Evolutionary conservation across 2,113 vertebrate species (phyloP).

Genomic region (Paraplagusia blochii): DNA sequence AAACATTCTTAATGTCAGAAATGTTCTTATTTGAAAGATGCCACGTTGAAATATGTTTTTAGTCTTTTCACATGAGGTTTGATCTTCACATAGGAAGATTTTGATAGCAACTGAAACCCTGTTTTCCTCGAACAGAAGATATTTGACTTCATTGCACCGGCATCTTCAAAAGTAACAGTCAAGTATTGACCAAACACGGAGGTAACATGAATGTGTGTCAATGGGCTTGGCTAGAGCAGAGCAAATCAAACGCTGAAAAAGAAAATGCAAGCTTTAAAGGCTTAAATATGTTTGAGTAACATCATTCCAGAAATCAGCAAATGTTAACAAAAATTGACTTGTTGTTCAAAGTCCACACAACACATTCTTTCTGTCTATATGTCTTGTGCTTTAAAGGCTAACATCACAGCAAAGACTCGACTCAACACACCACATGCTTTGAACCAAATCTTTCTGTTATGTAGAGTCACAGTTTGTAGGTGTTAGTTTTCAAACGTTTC

Average conservation of each 20-base stretch:
- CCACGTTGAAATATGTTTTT: background rate
- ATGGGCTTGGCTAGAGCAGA: slow-evolving; percentile 29
- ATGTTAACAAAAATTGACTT: slow-evolving; percentile 5
- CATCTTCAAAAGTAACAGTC: slow-evolving; percentile 58
- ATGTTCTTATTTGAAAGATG: background rate
- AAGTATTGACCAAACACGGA: slow-evolving; percentile 47
- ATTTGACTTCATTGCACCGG: slow-evolving; percentile 69
- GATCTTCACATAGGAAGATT: too few species aligned
- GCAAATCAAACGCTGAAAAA: background rate
- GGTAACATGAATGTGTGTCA: slow-evolving; percentile 15
- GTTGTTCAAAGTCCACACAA: background rate
- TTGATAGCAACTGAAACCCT: slow-evolving; percentile 44
- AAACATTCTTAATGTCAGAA: background rate
- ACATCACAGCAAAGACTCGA: slow-evolving; percentile 33
- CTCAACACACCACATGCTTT: slow-evolving; percentile 29
- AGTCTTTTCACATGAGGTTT: too few species aligned
- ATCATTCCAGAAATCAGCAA: slow-evolving; percentile 3
- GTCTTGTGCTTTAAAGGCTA: slow-evolving; percentile 39
- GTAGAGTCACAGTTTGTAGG: slow-evolving; percentile 53
- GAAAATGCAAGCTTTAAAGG: background rate
- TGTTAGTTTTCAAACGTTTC: slow-evolving; percentile 30
- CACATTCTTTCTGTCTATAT: slow-evolving; percentile 56
- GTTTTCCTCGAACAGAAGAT: slow-evolving; percentile 41
- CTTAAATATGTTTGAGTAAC: slow-evolving; percentile 6
- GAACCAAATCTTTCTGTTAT: slow-evolving; percentile 29